Evolutionary conservation across 1,140 invertebrate genomes (phyloP), one percentile per base, ranked within the genome.

Genomic region (Streblospio benedicti): DNA sequence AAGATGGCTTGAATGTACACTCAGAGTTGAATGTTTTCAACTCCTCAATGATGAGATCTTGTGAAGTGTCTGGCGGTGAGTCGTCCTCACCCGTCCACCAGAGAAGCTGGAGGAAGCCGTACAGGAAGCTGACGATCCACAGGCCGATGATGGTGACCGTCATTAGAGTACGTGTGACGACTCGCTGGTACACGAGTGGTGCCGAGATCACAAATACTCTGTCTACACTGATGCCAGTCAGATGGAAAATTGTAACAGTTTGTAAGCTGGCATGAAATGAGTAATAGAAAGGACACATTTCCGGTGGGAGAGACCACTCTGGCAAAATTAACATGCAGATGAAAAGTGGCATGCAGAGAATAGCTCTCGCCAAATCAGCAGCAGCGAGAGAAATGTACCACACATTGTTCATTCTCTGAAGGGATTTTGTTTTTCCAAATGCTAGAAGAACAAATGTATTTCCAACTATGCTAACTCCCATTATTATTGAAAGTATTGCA

Each of bases 161-260:
- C 14, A 58, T 27, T 6, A 4, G 25, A 27, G 5, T 5, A 5
- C 12, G 3, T 9, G 56, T 58, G 56, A 58, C 38, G 18, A 44
- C 12, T 5, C 38, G 56, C 38, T 58, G 56, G 38, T 58, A 58
- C n/a, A 58, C 38, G 38, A 58, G 56, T 5, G 56, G 56, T 4
- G 14, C n/a, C 12, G 56, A 0, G n/a, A 58, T 58, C 35, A 51
- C 30, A 32, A 58, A 51, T 16, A 45, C 56, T 41, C 56, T 4
- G 14, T 58, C 56, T 23, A 58, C 25, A 18, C 35, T 30, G 43
- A 58, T 58, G 35, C 44, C 5, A 16, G 25, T 30, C 5, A 58
- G 25, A 32, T 58, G 44, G 18, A 47, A 32, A 1, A 45, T 58
- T 12, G 41, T 27, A 27, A 44, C 56, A 4, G 31, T 18, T 18